These are phyloP conservation scores for Agriopis marginaria DNA, from an alignment of 2,888 invertebrate genomes.

Conservation along the genomic window DNA sequence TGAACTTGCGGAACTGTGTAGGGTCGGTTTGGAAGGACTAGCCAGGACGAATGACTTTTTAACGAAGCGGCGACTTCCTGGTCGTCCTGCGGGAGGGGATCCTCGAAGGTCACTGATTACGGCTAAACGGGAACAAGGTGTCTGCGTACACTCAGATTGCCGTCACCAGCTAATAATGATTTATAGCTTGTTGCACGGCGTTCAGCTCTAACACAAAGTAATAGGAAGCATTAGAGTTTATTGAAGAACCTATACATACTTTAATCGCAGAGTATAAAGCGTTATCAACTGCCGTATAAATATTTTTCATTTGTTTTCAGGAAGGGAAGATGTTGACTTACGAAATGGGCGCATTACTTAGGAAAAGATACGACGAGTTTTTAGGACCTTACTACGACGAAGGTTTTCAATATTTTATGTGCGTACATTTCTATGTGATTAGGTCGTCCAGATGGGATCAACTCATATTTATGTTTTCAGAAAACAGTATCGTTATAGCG, in stretches of 20 bases:
- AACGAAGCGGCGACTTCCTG: constrained; percentile 73
- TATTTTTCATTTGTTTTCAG: constrained; percentile 64
- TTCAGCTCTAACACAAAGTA: constrained; percentile 38
- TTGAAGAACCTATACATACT: background rate
- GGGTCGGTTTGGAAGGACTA: constrained; percentile 58
- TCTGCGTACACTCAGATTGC: constrained; percentile 67
- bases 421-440: background rate
- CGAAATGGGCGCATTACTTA: constrained; percentile 85
- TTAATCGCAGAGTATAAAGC: background rate
- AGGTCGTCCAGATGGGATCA: background rate
- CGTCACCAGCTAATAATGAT: constrained; percentile 79
- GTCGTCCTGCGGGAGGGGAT: constrained; percentile 64
- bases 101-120: constrained; percentile 71
- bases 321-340: constrained; percentile 85
- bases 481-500: constrained; percentile 82
- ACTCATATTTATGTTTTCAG: constrained; percentile 45
- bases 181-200: constrained; percentile 68
- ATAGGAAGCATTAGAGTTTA: constrained; percentile 45
- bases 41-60: constrained; percentile 67
- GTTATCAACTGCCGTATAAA: background rate
- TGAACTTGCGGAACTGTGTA: constrained; percentile 57
- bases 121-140: constrained; percentile 73
- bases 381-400: constrained; percentile 78
- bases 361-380: constrained; percentile 81
- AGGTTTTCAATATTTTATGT: constrained; percentile 58